These are phyloP conservation scores for Nibea coibor DNA, from an alignment of 2,113 vertebrate genomes.

Conservation along the genomic window DNA sequence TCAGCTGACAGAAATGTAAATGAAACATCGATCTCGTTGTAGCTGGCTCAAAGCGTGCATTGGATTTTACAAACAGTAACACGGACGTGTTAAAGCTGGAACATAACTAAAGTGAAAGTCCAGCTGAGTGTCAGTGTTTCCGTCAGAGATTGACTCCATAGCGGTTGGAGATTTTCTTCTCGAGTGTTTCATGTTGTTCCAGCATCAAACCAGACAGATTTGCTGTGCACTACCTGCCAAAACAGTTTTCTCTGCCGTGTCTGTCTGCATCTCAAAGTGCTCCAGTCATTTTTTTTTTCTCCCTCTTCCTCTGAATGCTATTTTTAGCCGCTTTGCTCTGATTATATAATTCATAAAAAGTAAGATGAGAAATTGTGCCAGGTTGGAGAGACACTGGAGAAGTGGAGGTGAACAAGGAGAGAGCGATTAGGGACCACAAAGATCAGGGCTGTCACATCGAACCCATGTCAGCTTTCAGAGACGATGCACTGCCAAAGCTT, in stretches of 20 bases:
- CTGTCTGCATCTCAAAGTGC: slow-evolving; percentile 68
- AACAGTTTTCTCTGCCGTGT: slow-evolving; percentile 47
- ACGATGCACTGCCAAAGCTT: slow-evolving; percentile 3
- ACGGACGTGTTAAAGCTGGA: background rate
- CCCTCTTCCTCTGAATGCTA: slow-evolving; percentile 64
- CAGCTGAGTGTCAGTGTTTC: background rate
- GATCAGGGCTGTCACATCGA: slow-evolving; percentile 38
- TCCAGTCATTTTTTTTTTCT: slow-evolving; percentile 55
- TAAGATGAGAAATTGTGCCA: slow-evolving; percentile 69
- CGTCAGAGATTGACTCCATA: background rate
- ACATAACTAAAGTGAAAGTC: background rate
- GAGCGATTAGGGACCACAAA: slow-evolving; percentile 33
- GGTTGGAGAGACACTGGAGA: slow-evolving; percentile 48
- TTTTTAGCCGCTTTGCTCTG: slow-evolving; percentile 74
- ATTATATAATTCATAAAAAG: slow-evolving; percentile 80
- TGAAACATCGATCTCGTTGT: slow-evolving; percentile 51
- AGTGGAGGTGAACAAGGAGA: slow-evolving; percentile 17
- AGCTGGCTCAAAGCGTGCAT: slow-evolving; percentile 21
- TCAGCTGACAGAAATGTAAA: slow-evolving; percentile 74
- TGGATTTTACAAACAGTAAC: slow-evolving; percentile 4
- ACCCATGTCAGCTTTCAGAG: slow-evolving; percentile 35
- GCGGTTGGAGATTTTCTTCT: slow-evolving; percentile 12
- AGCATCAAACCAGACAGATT: slow-evolving; percentile 30
- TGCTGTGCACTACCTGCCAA: slow-evolving; percentile 43
- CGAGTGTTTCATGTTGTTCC: slow-evolving; percentile 12